Percentiles rank a stretch among this genome's conserved stretches.
Evolutionary conservation across 2,797 vertebrate genomes (phyloP).

Genomic region (Myotis daubentonii): DNA sequence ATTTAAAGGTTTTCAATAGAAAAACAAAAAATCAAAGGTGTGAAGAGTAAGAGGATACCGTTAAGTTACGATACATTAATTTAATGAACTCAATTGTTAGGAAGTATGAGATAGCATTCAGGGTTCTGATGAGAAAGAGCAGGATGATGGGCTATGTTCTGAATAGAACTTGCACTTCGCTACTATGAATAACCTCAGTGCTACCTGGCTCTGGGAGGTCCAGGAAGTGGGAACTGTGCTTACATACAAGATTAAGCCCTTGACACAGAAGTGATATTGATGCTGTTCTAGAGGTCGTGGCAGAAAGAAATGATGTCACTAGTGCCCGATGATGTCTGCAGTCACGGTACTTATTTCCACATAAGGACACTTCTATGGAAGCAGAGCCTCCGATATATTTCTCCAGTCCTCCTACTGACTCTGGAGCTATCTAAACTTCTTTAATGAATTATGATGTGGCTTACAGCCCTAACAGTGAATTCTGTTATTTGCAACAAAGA

Average conservation of each 20-base stretch:
- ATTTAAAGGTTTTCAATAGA: not conserved
- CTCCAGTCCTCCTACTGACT: not conserved
- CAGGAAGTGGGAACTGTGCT: not conserved
- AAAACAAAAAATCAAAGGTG: not conserved
- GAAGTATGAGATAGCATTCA: not conserved
- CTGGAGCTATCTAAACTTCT: not conserved
- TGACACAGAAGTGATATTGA: not conserved
- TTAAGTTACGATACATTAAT: not conserved
- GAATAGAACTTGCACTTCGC: not conserved
- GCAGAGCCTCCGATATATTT: not conserved
- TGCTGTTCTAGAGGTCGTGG: too few relatives aligned
- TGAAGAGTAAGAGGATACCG: too few relatives aligned
- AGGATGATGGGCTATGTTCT: not conserved
- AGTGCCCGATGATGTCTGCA: not conserved
- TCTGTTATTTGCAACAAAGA: not conserved
- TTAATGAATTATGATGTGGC: too few relatives aligned
- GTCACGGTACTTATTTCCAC: not conserved
- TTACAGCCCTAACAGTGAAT: not conserved
- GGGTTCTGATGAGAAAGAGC: not conserved
- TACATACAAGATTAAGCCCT: not conserved
- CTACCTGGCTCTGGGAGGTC: not conserved
- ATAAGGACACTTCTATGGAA: not conserved
- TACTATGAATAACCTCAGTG: not conserved
- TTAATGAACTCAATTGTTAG: not conserved
- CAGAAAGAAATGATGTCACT: not conserved